Conservation (phyloP, 2,113 vertebrate species). For the Tringa solitaria region DNA sequence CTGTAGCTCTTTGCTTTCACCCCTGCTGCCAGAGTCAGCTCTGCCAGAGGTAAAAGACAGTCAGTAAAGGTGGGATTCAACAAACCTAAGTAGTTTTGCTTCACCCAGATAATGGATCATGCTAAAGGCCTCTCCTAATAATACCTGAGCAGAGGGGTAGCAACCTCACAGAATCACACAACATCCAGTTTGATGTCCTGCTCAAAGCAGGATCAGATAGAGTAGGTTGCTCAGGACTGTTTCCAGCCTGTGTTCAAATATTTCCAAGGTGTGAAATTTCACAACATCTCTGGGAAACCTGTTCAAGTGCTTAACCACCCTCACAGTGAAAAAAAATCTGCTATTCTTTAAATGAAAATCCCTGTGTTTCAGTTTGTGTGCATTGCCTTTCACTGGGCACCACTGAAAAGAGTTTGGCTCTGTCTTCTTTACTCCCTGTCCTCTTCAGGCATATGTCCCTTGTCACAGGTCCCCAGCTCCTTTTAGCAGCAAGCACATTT, state of each 20-base stretch:
- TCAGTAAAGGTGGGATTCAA: neutral
- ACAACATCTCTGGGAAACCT: neutral
- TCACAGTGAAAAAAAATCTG: neutral
- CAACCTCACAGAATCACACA: neutral
- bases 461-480: neutral
- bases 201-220: neutral
- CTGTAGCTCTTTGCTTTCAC: neutral
- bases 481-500: neutral
- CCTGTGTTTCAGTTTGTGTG: neutral
- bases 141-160: neutral
- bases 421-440: neutral
- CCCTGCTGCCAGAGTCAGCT: neutral
- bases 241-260: neutral
- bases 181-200: neutral
- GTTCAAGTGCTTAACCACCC: neutral
- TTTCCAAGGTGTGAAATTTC: neutral
- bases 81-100: neutral
- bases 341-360: neutral
- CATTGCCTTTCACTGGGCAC: neutral
- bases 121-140: neutral
- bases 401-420: neutral
- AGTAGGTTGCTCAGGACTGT: neutral
- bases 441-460: neutral
- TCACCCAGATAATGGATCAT: neutral
- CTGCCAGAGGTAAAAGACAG: neutral